Evolutionary conservation across 35 echinoderm and acorn worm genomes (phyloP).

Genomic region (Lytechinus variegatus): DNA sequence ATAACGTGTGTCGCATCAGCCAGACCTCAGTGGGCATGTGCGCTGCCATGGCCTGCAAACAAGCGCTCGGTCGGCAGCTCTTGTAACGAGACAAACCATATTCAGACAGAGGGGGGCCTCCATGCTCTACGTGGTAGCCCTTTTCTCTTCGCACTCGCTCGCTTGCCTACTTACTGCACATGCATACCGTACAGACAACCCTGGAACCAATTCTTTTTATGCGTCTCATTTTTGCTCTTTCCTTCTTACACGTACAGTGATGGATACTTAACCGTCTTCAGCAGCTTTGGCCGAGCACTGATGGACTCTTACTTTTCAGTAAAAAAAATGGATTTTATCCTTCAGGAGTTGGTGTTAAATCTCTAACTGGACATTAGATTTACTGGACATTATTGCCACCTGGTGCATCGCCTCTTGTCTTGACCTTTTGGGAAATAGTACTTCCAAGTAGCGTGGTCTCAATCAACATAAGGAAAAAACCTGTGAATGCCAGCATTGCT

Average conservation of each 20-base stretch:
- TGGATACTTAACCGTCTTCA: conserved; percentile 36
- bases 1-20: conserved; percentile 8
- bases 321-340: neutral
- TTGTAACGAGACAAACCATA: neutral
- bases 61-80: conserved; percentile 9
- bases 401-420: neutral
- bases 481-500: neutral
- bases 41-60: conserved; percentile 15
- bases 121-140: neutral
- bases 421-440: neutral
- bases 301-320: neutral
- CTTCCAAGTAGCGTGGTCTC: neutral
- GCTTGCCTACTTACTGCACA: neutral
- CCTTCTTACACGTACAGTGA: neutral
- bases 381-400: neutral
- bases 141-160: neutral
- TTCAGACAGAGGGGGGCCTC: conserved; percentile 11
- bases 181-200: neutral
- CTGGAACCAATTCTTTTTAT: conserved; percentile 25
- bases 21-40: conserved; percentile 27
- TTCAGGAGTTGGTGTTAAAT: neutral
- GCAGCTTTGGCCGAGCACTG: neutral
- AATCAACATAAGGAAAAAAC: neutral
- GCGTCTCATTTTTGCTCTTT: conserved; percentile 3
- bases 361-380: neutral